Conservation (phyloP, 2,797 vertebrate genomes). For the Tapera naevia region DNA sequence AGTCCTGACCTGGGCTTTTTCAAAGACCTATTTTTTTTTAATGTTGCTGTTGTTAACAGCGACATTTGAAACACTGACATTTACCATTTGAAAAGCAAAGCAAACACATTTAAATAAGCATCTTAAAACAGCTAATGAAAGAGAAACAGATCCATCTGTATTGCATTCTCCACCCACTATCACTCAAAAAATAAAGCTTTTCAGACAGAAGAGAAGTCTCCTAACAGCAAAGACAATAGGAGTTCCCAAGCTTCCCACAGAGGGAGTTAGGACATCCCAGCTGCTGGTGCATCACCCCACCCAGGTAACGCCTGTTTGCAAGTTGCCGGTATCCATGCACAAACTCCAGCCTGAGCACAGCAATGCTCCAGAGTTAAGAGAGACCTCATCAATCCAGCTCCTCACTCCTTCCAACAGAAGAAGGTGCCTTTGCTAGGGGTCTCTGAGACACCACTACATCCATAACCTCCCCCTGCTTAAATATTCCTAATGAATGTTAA, state of each 20-base stretch:
- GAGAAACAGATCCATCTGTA: background rate
- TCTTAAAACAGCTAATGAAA: slow-evolving; percentile 30
- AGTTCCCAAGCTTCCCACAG: background rate
- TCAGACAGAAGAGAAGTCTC: background rate
- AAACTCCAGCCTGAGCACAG: background rate
- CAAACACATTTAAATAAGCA: background rate
- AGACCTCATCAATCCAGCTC: background rate
- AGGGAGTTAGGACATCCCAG: background rate
- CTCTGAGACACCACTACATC: background rate
- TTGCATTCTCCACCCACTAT: background rate
- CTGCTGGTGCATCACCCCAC: background rate
- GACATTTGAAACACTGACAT: slow-evolving; percentile 8
- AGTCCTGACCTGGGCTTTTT: background rate
- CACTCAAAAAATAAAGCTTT: background rate
- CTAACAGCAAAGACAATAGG: background rate
- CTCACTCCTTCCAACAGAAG: background rate
- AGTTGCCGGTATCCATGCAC: fast-evolving
- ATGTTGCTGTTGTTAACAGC: background rate
- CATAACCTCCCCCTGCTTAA: background rate
- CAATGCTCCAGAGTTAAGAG: background rate
- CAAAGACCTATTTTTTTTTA: background rate
- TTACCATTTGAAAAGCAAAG: slow-evolving; percentile 12
- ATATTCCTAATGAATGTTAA: background rate
- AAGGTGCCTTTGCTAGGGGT: background rate
- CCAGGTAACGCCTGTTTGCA: background rate